These are phyloP conservation scores for Dicranocentrus wangi DNA, from an alignment of 2,888 invertebrate species.

Conservation along the genomic window DNA sequence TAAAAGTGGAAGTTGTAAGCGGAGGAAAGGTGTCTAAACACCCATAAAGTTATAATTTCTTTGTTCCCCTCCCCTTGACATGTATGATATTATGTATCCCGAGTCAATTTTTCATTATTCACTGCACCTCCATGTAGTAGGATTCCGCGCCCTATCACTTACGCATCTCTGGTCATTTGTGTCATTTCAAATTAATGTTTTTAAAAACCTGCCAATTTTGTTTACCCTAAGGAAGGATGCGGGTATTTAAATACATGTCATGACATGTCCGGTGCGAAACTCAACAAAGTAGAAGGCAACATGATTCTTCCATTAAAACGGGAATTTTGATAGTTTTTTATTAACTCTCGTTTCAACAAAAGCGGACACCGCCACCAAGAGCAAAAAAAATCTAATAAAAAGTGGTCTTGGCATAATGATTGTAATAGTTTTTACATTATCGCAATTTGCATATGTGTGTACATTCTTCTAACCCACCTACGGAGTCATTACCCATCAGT, in stretches of 20 bases:
- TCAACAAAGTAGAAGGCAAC: conserved; percentile 44
- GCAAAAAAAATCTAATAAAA: conserved; percentile 12
- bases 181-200: conserved; percentile 23
- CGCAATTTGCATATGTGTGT: conserved; percentile 15
- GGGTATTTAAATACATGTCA: neutral
- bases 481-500: neutral
- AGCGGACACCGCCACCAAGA: conserved; percentile 32
- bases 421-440: neutral
- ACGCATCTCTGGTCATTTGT: neutral
- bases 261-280: conserved; percentile 52
- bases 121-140: neutral
- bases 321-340: conserved; percentile 35
- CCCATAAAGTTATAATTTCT: neutral
- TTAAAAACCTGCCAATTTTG: conserved; percentile 8
- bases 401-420: neutral
- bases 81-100: neutral
- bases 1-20: neutral
- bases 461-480: neutral
- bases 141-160: neutral
- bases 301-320: conserved; percentile 57
- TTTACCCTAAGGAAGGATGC: conserved; percentile 6
- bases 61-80: neutral
- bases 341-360: conserved; percentile 1
- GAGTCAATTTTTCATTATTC: conserved; percentile 10
- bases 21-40: conserved; percentile 13